phyloP scores from a whole-genome alignment of 2,113 vertebrate genomes.

The Hyaena hyaena region DNA sequence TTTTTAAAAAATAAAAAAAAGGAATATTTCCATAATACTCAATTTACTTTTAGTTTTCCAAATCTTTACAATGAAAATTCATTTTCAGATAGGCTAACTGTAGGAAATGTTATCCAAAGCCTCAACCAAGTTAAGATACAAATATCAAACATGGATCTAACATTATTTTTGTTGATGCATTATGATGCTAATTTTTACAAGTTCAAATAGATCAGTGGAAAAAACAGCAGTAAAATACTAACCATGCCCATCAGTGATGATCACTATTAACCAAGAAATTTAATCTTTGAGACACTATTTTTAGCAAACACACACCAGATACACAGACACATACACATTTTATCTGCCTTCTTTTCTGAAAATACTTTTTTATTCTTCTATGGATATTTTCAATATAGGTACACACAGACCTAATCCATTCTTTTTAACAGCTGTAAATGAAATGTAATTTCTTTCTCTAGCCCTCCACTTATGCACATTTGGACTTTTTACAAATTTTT shows the following conservation, averaged over 20 bases:
- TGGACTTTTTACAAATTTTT: neutral
- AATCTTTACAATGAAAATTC: slow-evolving; percentile 55
- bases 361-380: neutral
- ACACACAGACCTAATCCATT: neutral
- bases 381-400: neutral
- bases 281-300: neutral
- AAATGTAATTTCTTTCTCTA: slow-evolving; percentile 22
- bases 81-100: slow-evolving; percentile 9
- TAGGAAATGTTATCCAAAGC: neutral
- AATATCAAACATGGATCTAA: slow-evolving; percentile 15
- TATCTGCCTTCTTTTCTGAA: neutral
- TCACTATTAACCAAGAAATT: neutral
- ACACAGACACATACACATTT: neutral
- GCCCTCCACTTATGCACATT: neutral
- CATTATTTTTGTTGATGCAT: slow-evolving; percentile 32
- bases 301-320: neutral
- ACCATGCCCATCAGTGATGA: neutral
- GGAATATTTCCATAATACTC: neutral
- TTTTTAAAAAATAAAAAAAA: neutral
- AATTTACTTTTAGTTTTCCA: slow-evolving; percentile 35
- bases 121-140: slow-evolving; percentile 50
- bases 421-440: neutral
- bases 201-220: neutral
- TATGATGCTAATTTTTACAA: neutral
- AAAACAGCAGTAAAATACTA: neutral